Evolutionary conservation across 1,140 invertebrate species (phyloP).

Genomic region (Drosophila orena): DNA sequence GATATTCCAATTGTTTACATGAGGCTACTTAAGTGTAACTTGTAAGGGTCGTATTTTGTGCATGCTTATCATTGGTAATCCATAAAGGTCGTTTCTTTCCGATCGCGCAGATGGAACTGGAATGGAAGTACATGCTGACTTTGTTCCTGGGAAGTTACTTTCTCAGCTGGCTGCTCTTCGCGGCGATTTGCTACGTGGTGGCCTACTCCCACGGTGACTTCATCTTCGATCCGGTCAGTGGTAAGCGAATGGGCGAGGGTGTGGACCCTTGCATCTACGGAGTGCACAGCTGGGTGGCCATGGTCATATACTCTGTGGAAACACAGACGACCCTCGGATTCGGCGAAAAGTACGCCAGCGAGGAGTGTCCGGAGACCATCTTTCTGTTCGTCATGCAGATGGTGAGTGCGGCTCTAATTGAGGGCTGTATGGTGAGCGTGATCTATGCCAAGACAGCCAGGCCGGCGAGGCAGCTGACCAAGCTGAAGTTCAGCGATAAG

Average conservation of each 20-base stretch:
- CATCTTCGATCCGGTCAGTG: slow-evolving; percentile 69
- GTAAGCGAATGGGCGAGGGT: slow-evolving; percentile 72
- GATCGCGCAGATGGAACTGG: slow-evolving; percentile 85
- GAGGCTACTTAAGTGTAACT: no score
- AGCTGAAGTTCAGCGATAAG: slow-evolving; percentile 87
- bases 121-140: slow-evolving; percentile 87
- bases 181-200: slow-evolving; percentile 86
- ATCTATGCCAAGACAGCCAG: slow-evolving; percentile 87
- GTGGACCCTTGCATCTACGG: slow-evolving; percentile 85
- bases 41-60: background rate
- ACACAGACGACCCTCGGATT: slow-evolving; percentile 90
- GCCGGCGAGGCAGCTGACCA: slow-evolving; percentile 86
- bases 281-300: slow-evolving; percentile 86
- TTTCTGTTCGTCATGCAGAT: slow-evolving; percentile 89
- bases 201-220: slow-evolving; percentile 86
- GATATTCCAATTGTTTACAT: background rate
- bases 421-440: slow-evolving; percentile 87
- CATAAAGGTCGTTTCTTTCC: background rate
- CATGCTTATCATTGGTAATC: background rate
- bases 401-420: slow-evolving; percentile 86
- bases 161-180: slow-evolving; percentile 86
- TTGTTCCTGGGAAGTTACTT: slow-evolving; percentile 86
- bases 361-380: slow-evolving; percentile 93
- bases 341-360: slow-evolving; percentile 91
- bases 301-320: slow-evolving; percentile 88